Conservation (phyloP, 2,113 vertebrate genomes). For the Semicossyphus pulcher region DNA sequence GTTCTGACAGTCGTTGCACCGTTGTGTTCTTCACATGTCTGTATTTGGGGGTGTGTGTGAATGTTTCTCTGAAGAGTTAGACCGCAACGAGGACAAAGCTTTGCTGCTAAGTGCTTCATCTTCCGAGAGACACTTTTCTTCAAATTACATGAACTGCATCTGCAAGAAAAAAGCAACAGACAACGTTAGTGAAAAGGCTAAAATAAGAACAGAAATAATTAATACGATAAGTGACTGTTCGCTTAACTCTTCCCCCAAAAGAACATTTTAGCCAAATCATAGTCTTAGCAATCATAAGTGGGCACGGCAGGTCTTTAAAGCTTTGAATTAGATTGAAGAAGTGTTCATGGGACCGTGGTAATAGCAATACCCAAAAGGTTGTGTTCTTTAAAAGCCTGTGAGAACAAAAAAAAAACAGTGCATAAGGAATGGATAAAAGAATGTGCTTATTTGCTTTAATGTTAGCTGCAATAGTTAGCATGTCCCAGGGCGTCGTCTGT, state of each 20-base stretch:
- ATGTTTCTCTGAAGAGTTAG: constrained; percentile 86
- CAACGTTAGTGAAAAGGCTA: not conserved
- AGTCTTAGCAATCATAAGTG: not conserved
- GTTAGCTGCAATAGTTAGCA: no score
- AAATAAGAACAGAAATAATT: not conserved
- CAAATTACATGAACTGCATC: constrained; percentile 99
- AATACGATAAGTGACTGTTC: not conserved
- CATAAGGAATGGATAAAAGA: no score
- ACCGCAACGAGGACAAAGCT: constrained; percentile 88
- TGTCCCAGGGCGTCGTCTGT: no score
- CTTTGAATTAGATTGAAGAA: not conserved
- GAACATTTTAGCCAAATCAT: not conserved
- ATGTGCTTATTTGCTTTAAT: no score
- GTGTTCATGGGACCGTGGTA: not conserved
- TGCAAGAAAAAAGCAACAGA: constrained; percentile 70
- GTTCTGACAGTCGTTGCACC: constrained; percentile 72
- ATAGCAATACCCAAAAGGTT: not conserved
- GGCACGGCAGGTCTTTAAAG: not conserved
- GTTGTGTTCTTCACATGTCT: constrained; percentile 79
- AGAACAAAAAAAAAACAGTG: not conserved
- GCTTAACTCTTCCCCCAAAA: not conserved
- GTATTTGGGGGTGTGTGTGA: constrained; percentile 75
- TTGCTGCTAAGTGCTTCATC: constrained; percentile 87
- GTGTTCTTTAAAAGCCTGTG: not conserved
- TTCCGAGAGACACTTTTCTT: constrained; percentile 85